Percentiles rank a stretch among this genome's conserved stretches.
These are phyloP conservation scores for Ancistrus triradiatus DNA, from an alignment of 2,113 vertebrate genomes.

Conservation along the genomic window DNA sequence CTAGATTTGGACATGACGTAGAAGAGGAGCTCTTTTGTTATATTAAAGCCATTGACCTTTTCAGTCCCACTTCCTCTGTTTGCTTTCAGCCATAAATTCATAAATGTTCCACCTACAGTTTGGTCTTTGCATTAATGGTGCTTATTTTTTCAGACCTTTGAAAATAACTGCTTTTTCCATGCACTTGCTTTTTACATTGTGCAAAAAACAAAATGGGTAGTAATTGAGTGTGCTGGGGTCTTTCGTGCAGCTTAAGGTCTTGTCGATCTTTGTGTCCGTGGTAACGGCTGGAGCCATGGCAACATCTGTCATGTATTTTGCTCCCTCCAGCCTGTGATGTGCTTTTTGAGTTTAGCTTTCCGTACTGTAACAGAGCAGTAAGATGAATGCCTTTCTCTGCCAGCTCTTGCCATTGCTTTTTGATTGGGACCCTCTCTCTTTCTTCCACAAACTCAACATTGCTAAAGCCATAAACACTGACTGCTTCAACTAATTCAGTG, in stretches of 20 bases:
- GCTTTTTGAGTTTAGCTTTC: too few species aligned
- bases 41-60: not conserved
- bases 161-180: too few species aligned
- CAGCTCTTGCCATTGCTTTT: too few species aligned
- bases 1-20: not conserved
- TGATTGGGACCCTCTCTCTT: too few species aligned
- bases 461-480: too few species aligned
- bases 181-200: not conserved
- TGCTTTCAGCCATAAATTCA: not conserved
- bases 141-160: not conserved
- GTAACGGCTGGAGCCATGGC: slow-evolving; percentile 27
- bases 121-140: not conserved
- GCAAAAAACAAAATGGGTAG: not conserved
- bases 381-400: too few species aligned
- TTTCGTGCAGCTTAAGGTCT: slow-evolving; percentile 3
- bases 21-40: not conserved
- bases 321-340: not conserved
- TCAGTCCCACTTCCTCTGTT: not conserved
- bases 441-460: too few species aligned
- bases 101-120: not conserved
- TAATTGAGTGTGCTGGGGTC: not conserved
- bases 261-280: slow-evolving; percentile 28
- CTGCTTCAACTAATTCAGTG: too few species aligned
- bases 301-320: slow-evolving; percentile 20
- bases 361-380: too few species aligned